phyloP scores from a whole-genome alignment of 2,797 vertebrate genomes.

The Phoxinus dragarum region DNA sequence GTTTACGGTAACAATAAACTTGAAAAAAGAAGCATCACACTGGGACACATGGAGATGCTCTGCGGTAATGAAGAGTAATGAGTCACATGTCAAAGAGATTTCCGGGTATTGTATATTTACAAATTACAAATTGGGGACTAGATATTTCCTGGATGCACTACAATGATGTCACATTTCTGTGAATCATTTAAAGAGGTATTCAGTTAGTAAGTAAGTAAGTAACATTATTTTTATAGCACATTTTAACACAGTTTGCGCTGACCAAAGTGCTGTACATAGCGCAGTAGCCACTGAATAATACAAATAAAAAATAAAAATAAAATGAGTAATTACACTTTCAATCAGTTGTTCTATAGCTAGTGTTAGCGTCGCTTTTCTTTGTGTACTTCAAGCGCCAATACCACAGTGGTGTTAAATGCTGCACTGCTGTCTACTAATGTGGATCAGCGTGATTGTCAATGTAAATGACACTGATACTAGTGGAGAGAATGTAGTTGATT shows the following conservation, averaged over 20 bases:
- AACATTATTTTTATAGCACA: too few species aligned
- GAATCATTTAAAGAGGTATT: not conserved
- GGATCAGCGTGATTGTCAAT: not conserved
- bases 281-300: too few species aligned
- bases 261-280: too few species aligned
- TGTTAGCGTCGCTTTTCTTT: not conserved
- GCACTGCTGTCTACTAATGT: not conserved
- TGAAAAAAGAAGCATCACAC: not conserved
- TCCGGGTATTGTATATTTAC: constrained; percentile 17
- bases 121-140: not conserved
- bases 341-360: not conserved
- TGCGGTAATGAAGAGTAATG: not conserved
- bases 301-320: too few species aligned
- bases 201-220: too few species aligned
- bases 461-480: not conserved
- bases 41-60: not conserved
- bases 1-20: constrained; percentile 22
- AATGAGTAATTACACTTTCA: too few species aligned
- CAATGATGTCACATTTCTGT: not conserved
- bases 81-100: not conserved
- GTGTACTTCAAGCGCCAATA: not conserved
- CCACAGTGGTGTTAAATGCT: not conserved
- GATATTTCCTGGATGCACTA: not conserved
- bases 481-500: not conserved
- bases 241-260: too few species aligned